Evolutionary conservation across 2,113 vertebrate genomes (phyloP), one percentile per base, ranked within the genome.

Genomic region (Microtus richardsoni): DNA sequence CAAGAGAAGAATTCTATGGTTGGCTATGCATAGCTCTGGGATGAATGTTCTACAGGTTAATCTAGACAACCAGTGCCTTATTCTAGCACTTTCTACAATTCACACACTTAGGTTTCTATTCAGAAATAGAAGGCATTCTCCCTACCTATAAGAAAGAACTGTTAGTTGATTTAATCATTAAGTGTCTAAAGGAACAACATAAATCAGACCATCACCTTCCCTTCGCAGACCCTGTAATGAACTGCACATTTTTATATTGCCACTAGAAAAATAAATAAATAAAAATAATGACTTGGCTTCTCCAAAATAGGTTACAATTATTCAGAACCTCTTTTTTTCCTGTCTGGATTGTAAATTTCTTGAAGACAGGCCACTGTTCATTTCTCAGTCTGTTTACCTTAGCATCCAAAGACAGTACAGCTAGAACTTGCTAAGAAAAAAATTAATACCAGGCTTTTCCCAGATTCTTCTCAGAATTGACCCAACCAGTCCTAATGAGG

Each of bases 381-480:
- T 21, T 90, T n/a, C 73, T 91, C 68, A 93, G 75, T 80, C 74
- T 73, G 47, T 44, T 96, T 7, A 44, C 79, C 66, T 78, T 39
- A 73, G 84, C n/a, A 64, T 78, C 41, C 54, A 96, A 64, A 77
- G 80, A 77, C 44, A 91, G 87, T 82, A 36, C 13, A 82, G 3
- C 85, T 73, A 94, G 62, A 70, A 94, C 84, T 71, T 97, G 64
- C 68, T 96, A 94, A 94, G 77, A 68, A 82, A 75, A 13, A 96
- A 91, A 85, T 80, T 68, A 82, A 93, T 73, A 94, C 10, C 44
- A 82, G 44, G 10, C 33, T 73, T 96, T 88, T 64, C 52, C 75
- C 16, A 83, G 33, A 88, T 62, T 94, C 39, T 79, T 95, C 80
- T 89, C 30, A 39, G 54, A 95, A 92, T 16, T 96, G n/a, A 58